Evolutionary conservation across 2,888 invertebrate species (phyloP).

Genomic region (Microchrysa polita): DNA sequence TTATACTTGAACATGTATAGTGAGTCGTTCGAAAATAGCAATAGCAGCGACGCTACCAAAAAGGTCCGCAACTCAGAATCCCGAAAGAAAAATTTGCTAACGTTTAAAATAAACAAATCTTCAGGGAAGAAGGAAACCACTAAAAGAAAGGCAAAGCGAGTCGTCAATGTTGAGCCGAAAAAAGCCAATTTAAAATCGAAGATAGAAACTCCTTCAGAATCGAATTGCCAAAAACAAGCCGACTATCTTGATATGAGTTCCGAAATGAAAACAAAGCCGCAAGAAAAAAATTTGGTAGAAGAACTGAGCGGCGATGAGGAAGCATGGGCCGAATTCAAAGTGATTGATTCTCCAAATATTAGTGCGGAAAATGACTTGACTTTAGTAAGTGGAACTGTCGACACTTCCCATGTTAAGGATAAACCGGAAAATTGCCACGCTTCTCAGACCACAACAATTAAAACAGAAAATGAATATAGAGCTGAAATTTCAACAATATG

Average conservation of each 20-base stretch:
- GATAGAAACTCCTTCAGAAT: neutral
- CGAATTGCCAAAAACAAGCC: neutral
- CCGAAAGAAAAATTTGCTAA: neutral
- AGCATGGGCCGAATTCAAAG: constrained; percentile 48
- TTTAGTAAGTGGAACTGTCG: neutral
- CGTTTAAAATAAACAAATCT: constrained; percentile 23
- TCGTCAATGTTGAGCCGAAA: neutral
- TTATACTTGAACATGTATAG: constrained; percentile 51
- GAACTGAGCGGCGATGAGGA: constrained; percentile 45
- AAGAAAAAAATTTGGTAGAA: constrained; percentile 7
- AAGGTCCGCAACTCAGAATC: too few species aligned
- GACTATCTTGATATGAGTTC: too few species aligned
- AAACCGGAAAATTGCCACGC: too few species aligned
- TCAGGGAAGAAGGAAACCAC: constrained; percentile 42
- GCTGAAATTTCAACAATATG: too few species aligned
- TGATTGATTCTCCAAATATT: constrained; percentile 44
- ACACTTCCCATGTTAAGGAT: neutral
- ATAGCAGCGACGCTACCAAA: neutral
- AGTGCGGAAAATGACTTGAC: constrained; percentile 19
- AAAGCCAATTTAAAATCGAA: neutral
- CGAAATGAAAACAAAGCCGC: too few species aligned
- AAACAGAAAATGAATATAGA: too few species aligned
- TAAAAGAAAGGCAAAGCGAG: neutral
- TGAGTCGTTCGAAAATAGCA: too few species aligned
- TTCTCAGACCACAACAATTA: too few species aligned